Evolutionary conservation across 2,113 vertebrate species (phyloP), one percentile per base, ranked within the genome.

Genomic region (Stegostoma tigrinum): DNA sequence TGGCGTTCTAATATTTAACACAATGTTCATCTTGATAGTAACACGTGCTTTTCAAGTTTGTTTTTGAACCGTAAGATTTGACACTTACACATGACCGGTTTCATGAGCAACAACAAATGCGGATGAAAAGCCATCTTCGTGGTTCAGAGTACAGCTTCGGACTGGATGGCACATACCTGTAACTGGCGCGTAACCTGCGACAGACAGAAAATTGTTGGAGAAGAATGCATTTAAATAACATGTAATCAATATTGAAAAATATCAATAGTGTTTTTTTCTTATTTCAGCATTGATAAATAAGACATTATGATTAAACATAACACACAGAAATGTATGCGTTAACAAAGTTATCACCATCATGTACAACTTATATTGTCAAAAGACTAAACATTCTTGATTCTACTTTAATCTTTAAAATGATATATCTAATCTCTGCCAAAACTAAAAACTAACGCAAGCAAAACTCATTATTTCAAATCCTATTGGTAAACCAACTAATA

Each of bases 101-200:
- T 99, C 99, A 61, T 99, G 99, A 83, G 99, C 99, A 96, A 99
- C 99, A 96, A 99, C 99, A 96, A 99, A 99, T 0, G 99, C 99
- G 0, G 99, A 99, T 68, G 99, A 99, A 97, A 99, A 99, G 6
- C 99, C 99, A 38, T 99, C 99, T 96, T 99, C 99, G 0, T 99
- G 99, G 97, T 99, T 99, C 96, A 99, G 97, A 96, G 99, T 99
- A 96, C 99, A 99, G 97, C 99, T 99, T 96, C 99, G 98, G 89
- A 99, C 98, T 0, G 99, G 98, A 96, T 99, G 99, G 96, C 99
- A 99, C 99, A 99, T 99, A 15, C 99, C 99, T 0, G 99, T 99
- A 97, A 99, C 99, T 0, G 99, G 99, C 95, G 99, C 99, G 0
- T 99, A 99, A 97, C 99, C 99, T 99, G 80, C 48, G 96, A 94